Percentiles rank a stretch among this genome's conserved stretches.
Evolutionary conservation across 2,797 vertebrate species (phyloP).

Genomic region (Semotilus atromaculatus): DNA sequence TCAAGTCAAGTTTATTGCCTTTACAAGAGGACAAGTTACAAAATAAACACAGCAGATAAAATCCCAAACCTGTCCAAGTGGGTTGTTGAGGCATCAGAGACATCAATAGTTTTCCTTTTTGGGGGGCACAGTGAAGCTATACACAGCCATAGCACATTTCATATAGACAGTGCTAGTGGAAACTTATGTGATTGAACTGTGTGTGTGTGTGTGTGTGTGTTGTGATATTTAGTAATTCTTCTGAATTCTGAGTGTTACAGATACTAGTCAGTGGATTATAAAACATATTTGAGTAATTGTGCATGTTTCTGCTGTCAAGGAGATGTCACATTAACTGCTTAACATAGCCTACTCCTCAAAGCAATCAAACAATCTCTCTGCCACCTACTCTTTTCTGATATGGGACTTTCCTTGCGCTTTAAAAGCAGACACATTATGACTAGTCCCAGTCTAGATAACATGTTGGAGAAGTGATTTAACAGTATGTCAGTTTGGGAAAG

Average conservation of each 20-base stretch:
- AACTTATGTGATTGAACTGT: neutral
- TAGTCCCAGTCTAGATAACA: slow-evolving; percentile 25
- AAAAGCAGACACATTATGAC: slow-evolving; percentile 34
- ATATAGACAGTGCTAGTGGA: neutral
- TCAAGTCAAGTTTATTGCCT: slow-evolving; percentile 12
- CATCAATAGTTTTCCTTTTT: neutral
- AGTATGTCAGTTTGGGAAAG: neutral
- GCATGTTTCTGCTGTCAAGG: neutral
- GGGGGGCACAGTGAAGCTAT: neutral
- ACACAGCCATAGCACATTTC: neutral
- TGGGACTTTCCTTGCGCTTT: slow-evolving; percentile 10
- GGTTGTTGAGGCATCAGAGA: slow-evolving; percentile 30
- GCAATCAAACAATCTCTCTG: slow-evolving; percentile 25
- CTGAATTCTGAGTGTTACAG: neutral
- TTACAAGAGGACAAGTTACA: slow-evolving; percentile 50
- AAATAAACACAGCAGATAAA: slow-evolving; percentile 47
- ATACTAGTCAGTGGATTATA: neutral
- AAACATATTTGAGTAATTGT: neutral
- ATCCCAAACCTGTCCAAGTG: neutral
- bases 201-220: no score
- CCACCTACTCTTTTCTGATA: slow-evolving; percentile 7
- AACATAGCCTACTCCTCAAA: slow-evolving; percentile 13
- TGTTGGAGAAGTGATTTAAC: slow-evolving; percentile 1
- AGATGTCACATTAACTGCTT: neutral
- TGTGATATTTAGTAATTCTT: neutral